Base-by-base conservation (phyloP, 1,140 invertebrate genomes). In the Anastrepha ludens region DNA sequence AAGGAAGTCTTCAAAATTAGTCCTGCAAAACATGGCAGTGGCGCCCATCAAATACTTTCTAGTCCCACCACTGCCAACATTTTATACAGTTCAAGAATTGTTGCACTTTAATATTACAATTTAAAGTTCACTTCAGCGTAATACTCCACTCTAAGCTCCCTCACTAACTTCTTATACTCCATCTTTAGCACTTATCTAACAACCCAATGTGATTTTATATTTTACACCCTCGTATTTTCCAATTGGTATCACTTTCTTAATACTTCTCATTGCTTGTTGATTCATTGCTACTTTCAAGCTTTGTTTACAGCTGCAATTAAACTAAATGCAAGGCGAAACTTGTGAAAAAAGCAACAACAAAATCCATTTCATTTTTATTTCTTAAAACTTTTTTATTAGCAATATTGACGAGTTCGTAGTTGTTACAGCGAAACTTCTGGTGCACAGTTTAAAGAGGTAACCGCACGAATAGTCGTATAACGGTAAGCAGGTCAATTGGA, bases 291-390 rank as follows among this genome's bases (percentile, higher is more conserved):
- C 44, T 81, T 81, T 13, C 8, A 11, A 50, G 47, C 11, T 3
- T 41, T 81, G 7, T 55, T 81, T 81, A 81, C 74, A 58, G n/a
- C n/a, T 81, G 44, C 74, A 81, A 81, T 81, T 81, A 81, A 50
- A 58, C 47, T 81, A 20, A 81, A 55, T 81, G 44, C 6, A 5
- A 20, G 41, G 0, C 0, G 47, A 55, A 29, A 50, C 47, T 81
- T 81, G 47, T 20, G 50, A 55, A 8, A 55, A 13, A 1, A 74
- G 44, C 11, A 17, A 62, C 60, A 74, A 74, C 39, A 41, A 78
- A 78, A 78, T 78, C 7, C 44, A 2, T 11, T 67, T 67, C n/a
- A 8, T 41, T 8, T n/a, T 81, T 81, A 78, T 81, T 78, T 78
- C 17, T 20, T 55, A 29, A 29, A 81, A 81, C 74, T 81, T 81